Evolutionary conservation across 1,140 invertebrate genomes (phyloP).

Genomic region (Neodiprion lecontei): DNA sequence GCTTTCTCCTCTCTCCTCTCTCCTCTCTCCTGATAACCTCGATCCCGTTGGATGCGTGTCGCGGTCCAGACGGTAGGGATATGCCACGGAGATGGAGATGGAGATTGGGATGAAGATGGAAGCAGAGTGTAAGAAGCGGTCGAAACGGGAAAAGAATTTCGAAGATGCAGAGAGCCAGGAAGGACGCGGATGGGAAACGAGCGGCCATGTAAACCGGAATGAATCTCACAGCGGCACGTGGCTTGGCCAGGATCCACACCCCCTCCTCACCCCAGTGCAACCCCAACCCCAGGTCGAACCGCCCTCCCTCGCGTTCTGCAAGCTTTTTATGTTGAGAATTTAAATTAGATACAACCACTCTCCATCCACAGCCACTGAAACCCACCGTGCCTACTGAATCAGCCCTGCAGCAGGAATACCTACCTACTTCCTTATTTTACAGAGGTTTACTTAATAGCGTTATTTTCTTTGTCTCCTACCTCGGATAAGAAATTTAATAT

Average conservation of each 20-base stretch:
- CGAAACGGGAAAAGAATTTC: slow-evolving; percentile 34
- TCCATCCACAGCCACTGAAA: slow-evolving; percentile 42
- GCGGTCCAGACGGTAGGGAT: slow-evolving; percentile 31
- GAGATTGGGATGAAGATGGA: background rate
- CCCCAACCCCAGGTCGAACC: slow-evolving; percentile 6
- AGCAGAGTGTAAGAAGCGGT: slow-evolving; percentile 3
- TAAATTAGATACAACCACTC: slow-evolving; percentile 53
- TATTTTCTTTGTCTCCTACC: slow-evolving; percentile 12
- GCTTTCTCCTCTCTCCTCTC: no score
- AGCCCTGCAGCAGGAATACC: slow-evolving; percentile 31
- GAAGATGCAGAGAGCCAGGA: slow-evolving; percentile 30
- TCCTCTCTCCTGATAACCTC: no score
- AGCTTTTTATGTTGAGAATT: slow-evolving; percentile 54
- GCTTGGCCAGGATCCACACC: slow-evolving; percentile 53
- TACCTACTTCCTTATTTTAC: slow-evolving; percentile 47
- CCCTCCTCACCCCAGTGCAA: slow-evolving; percentile 28
- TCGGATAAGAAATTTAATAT: slow-evolving; percentile 8
- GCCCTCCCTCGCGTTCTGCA: slow-evolving; percentile 36
- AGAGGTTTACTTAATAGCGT: slow-evolving; percentile 36
- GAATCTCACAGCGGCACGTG: slow-evolving; percentile 54
- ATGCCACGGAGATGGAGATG: background rate
- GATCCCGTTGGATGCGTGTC: no score
- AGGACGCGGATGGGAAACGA: slow-evolving; percentile 33
- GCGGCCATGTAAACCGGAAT: slow-evolving; percentile 51
- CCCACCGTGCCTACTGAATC: slow-evolving; percentile 46